Evolutionary conservation across 2,113 vertebrate genomes (phyloP), one percentile per base, ranked within the genome.

Genomic region (Elephas maximus): DNA sequence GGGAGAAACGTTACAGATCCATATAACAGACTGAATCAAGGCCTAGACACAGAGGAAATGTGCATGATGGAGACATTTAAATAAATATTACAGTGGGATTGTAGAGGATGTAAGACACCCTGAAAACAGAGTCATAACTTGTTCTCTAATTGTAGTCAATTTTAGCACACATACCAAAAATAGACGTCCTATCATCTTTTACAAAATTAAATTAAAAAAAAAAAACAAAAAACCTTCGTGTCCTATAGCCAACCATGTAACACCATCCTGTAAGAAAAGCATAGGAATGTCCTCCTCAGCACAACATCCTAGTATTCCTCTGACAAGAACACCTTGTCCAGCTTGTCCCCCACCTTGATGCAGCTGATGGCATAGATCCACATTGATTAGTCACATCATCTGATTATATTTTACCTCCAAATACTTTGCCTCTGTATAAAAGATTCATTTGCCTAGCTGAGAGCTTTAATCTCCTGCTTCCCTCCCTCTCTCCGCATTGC

Each of bases 331-430:
- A 76, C 67, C 5, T 45, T 71, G 60, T 57, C 33, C 10, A 74
- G 37, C 0, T 17, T 0, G 2, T 69, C 24, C n/a, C 20, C 23
- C 10, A 8, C 9, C 12, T 21, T 33, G 12, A 24, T 1, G 12
- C 8, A 63, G 80, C 23, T 62, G 62, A 28, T 33, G 3, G 4
- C 15, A 67, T 11, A 12, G 9, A 62, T 21, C 24, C 41, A 28
- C 33, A 51, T 17, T 37, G 26, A 53, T 41, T 24, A 69, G 17
- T 45, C 18, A 8, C n/a, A 24, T 15, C 15, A 9, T 63, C 57
- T 67, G 8, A 41, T 63, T 79, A 23, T 45, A 21, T 62, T 63
- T 88, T 20, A 9, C 33, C 53, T 37, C 26, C 23, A 90, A 79
- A 87, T 2, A 69, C 33, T 76, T 15, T 74, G 8, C 26, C 37